Base-by-base conservation (phyloP, 1,140 invertebrate genomes). In the Pseudobourletiella spinata region DNA sequence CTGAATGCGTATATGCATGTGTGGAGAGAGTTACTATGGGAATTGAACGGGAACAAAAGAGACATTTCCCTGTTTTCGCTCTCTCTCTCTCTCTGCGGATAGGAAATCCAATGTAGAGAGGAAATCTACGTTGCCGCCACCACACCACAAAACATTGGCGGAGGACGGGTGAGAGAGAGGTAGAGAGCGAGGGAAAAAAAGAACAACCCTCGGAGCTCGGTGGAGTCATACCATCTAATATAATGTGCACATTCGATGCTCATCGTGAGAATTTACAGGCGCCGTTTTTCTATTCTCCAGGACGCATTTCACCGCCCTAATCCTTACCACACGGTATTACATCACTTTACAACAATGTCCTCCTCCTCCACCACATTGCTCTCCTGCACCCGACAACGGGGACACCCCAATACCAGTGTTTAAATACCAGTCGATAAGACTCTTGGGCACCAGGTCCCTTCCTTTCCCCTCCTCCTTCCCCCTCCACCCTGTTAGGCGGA, bases 31-130 rank as follows among this genome's bases (percentile, higher is more conserved):
- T 52, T 43, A 48, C 52, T 56, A 55, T 15, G 52, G 54, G 60
- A 62, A 62, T 56, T 55, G 54, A 28, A 56, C 29, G 32, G 54
- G 60, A 62, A 55, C 54, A 55, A 44, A 62, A 62, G 54, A 56
- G 60, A 62, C 60, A 62, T 56, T 57, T 62, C 44, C 52, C 59
- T 61, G 43, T 61, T 61, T 52, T 61, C 51, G 48, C 50, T 54
- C 22, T 22, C 8, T 22, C 11, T 39, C 35, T 39, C 35, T 50
- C 29, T n/a, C n/a, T n/a, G n/a, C n/a, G 51, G 46, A 59, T 48
- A 30, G 42, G 57, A 59, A 57, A 48, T 50, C 29, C 57, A 46
- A 48, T 59, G n/a, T n/a, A n/a, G n/a, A n/a, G n/a, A n/a, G n/a
- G n/a, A n/a, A n/a, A n/a, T n/a, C n/a, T n/a, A n/a, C n/a, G n/a